Base-by-base conservation (phyloP, 2,797 vertebrate genomes). In the Rhinatrema bivittatum region DNA sequence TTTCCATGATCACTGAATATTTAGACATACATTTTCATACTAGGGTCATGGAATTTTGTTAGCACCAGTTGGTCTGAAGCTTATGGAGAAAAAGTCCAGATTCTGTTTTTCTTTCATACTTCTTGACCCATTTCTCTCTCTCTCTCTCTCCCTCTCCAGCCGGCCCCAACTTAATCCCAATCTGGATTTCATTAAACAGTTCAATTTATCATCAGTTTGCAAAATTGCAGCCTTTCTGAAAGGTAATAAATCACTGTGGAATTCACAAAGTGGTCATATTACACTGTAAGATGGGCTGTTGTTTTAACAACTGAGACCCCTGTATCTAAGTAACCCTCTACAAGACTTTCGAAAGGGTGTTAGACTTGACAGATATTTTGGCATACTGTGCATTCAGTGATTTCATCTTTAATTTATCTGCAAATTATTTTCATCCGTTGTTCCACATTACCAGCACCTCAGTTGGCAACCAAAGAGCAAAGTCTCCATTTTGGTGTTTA, bases 321-420 rank as follows among this genome's bases (percentile, higher is more conserved):
- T 26, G 42, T 56, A 49, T 36, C 8, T 6, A n/a, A 2, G 12
- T 30, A 1, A 39, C 16, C 14, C 23, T 34, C 38, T 46, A 3
- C 19, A 20, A 12, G 10, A 1, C 39, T 53, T 32, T 25, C 35
- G 25, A 38, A 38, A 9, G 44, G 31, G 43, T 7, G 33, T 48
- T 46, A 47, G 9, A 29, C 26, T 30, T 58, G 39, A n/a, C 15
- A 50, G 36, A 48, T 64, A 58, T 33, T 42, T 46, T 50, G 49
- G 11, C 3, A 3, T 56, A 12, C 25, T 5, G 27, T 54, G 41
- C n/a, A 16, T 4, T 1, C 12, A 46, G 18, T 7, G 32, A 37
- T 37, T 61, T 64, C 45, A 26, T 6, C 7, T 2, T 7, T 33
- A 45, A 2, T 30, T 48, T 34, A 13, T 24, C 32, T 36, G 36